A percentile compares a stretch with the other conserved stretches of the same genome.
Conservation (phyloP, 2,888 invertebrate genomes). For the Meganola albula region DNA sequence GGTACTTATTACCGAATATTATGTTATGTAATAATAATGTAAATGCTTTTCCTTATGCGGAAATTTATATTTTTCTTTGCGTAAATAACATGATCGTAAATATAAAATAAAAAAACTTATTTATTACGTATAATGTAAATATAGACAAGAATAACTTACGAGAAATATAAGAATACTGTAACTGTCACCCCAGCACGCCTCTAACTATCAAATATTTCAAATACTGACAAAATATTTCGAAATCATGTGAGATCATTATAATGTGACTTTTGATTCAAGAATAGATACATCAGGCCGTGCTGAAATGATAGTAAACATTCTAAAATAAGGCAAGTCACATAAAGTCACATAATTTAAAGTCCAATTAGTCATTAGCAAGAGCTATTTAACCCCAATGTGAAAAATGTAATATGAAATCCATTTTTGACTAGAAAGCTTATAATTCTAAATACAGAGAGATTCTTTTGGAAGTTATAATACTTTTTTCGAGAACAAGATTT, state of each 20-base stretch:
- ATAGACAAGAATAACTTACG: constrained; percentile 23
- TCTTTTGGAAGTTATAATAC: constrained; percentile 70
- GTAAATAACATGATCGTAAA: constrained; percentile 23
- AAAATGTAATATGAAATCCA: constrained; percentile 54
- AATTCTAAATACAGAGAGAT: constrained; percentile 75
- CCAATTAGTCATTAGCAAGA: constrained; percentile 22
- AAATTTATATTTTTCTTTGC: too few species aligned
- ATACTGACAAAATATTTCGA: not conserved
- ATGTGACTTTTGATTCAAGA: constrained; percentile 6
- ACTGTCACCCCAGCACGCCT: constrained; percentile 13
- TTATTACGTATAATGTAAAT: constrained; percentile 34
- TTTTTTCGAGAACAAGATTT: constrained; percentile 51
- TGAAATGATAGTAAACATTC: constrained; percentile 18
- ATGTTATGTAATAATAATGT: too few species aligned
- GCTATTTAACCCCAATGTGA: constrained; percentile 30
- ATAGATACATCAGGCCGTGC: not conserved
- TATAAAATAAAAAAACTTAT: constrained; percentile 24
- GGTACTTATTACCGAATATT: constrained; percentile 23
- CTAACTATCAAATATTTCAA: not conserved
- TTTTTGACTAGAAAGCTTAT: constrained; percentile 75
- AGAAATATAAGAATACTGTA: constrained; percentile 18
- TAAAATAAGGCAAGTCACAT: constrained; percentile 14
- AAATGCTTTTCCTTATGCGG: constrained; percentile 24
- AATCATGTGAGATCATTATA: constrained; percentile 15
- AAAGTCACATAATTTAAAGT: constrained; percentile 14